Percentiles rank a stretch among this genome's conserved stretches.
Evolutionary conservation across 2,113 vertebrate genomes (phyloP).

Genomic region (Phaetusa simplex): DNA sequence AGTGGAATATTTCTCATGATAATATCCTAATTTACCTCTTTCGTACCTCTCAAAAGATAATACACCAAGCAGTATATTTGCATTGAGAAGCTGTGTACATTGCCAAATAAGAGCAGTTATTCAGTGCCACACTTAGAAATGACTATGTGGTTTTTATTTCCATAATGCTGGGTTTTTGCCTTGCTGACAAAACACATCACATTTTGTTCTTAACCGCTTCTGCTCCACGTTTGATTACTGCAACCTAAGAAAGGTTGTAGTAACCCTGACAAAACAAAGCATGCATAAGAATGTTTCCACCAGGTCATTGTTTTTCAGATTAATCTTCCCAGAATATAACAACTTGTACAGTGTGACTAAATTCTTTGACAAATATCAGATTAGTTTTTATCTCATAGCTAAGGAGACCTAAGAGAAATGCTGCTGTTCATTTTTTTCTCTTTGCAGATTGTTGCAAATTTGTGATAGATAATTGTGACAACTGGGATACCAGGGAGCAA

Average conservation of each 20-base stretch:
- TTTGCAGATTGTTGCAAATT: background rate
- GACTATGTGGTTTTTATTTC: background rate
- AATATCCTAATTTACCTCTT: conserved; percentile 61
- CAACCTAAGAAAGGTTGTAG: background rate
- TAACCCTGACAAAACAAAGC: background rate
- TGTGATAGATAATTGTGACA: background rate
- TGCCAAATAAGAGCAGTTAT: background rate
- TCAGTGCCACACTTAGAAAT: background rate
- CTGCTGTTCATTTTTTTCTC: background rate
- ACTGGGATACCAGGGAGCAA: background rate
- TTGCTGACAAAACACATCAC: background rate
- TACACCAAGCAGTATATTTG: conserved; percentile 33
- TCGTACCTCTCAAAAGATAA: conserved; percentile 27
- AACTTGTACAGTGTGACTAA: background rate
- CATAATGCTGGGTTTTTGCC: background rate
- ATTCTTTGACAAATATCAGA: background rate
- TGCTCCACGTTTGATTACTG: background rate
- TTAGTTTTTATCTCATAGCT: background rate
- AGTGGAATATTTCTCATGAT: conserved; percentile 54
- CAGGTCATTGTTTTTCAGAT: background rate
- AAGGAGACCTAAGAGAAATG: background rate
- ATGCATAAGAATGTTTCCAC: background rate
- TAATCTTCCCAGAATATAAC: background rate
- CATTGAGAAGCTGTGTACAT: background rate
- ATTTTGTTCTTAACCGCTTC: background rate